phyloP scores from a whole-genome alignment of 2,888 invertebrate species.

The Panopea generosa region DNA sequence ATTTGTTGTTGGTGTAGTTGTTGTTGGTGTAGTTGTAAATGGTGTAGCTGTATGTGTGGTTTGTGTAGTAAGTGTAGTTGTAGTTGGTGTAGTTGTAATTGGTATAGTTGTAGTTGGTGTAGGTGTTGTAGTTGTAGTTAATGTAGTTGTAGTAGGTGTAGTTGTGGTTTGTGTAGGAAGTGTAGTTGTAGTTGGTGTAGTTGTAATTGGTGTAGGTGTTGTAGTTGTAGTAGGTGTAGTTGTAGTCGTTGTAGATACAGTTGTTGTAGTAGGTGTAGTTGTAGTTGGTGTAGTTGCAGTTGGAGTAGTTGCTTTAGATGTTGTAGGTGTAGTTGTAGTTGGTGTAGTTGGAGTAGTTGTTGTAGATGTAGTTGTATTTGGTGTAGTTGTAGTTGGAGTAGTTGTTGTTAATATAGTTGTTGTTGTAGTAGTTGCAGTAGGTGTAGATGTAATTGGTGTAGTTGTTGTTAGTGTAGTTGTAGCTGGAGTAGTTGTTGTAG shows the following conservation, averaged over 20 bases:
- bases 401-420: constrained; percentile 11
- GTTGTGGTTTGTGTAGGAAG: not conserved
- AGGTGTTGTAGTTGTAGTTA: constrained; percentile 4
- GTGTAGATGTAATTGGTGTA: not conserved
- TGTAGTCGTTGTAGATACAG: constrained; percentile 5
- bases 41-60: constrained; percentile 5
- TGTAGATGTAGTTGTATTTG: constrained; percentile 14
- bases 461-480: not conserved
- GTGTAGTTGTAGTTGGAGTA: constrained; percentile 9
- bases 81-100: constrained; percentile 11
- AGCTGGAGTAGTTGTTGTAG: constrained; percentile 5
- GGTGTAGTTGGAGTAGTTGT: constrained; percentile 18
- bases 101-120: constrained; percentile 3
- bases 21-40: not conserved
- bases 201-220: constrained; percentile 1
- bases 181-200: not conserved
- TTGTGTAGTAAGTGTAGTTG: constrained; percentile 15
- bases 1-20: not conserved
- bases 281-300: not conserved
- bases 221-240: constrained; percentile 11
- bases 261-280: constrained; percentile 9
- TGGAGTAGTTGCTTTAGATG: constrained; percentile 9
- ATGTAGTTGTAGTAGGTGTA: not conserved
- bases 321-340: constrained; percentile 13
- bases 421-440: constrained; percentile 13